These are phyloP conservation scores for Trichonephila clavipes DNA, from an alignment of 1,140 invertebrate genomes.

Conservation along the genomic window DNA sequence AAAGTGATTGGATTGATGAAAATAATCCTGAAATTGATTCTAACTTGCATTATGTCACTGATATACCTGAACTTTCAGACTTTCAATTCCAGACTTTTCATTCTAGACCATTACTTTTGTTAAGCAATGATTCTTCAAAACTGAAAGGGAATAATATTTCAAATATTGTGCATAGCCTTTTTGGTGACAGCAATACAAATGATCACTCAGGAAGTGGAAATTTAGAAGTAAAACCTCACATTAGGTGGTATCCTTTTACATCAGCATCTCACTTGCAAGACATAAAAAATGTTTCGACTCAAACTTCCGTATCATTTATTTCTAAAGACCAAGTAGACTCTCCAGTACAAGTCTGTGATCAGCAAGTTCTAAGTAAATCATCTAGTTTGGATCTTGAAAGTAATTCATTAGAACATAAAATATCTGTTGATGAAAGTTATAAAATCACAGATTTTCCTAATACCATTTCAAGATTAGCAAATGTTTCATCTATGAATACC, in stretches of 20 bases:
- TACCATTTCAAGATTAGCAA: background rate
- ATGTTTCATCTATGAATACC: background rate
- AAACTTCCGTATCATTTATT: slow-evolving; percentile 47
- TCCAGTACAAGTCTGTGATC: background rate
- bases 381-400: background rate
- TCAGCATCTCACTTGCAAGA: slow-evolving; percentile 12
- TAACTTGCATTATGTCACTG: background rate
- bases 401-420: background rate
- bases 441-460: background rate
- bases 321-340: background rate
- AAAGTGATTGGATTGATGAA: slow-evolving; percentile 3
- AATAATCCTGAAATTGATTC: background rate
- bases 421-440: background rate
- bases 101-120: slow-evolving; percentile 22
- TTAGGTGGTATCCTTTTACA: slow-evolving; percentile 52
- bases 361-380: background rate
- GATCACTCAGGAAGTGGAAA: slow-evolving; percentile 6
- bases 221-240: slow-evolving; percentile 53
- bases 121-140: slow-evolving; percentile 1
- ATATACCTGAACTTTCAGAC: background rate
- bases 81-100: background rate
- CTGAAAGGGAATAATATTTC: slow-evolving; percentile 1
- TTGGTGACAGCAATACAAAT: background rate
- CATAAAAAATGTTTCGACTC: slow-evolving; percentile 59
- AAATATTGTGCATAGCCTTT: background rate